Evolutionary conservation across 2,113 vertebrate species (phyloP), one percentile per base, ranked within the genome.

Genomic region (Misgurnus mizolepis): DNA sequence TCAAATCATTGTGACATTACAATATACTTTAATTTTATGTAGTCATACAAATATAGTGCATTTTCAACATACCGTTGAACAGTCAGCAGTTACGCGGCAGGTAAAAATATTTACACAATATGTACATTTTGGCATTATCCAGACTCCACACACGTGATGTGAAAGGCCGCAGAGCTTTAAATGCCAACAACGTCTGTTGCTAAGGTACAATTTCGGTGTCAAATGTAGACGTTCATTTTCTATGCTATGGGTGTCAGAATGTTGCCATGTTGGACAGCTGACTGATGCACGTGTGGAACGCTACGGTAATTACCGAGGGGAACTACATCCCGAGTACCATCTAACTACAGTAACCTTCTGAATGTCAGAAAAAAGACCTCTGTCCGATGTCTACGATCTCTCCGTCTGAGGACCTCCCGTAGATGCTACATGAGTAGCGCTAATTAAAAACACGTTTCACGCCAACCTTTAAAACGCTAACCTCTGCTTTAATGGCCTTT

Each of bases 391-490:
- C 49, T n/a, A 9, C 40, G 27, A 43, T 65, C 60, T 14, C 55
- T 7, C 10, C 22, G 11, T 43, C n/a, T 2, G n/a, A 55, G 45
- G 15, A 56, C 79, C 64, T 80, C 73, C 58, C 22, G 43, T 55
- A 62, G 64, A 69, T 9, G 45, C 65, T 53, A 61, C 64, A 49
- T 27, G 60, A 65, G 83, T 61, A 10, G 60, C 81, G 77, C 87
- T 90, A 91, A 91, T 90, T 87, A 86, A 90, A 89, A 88, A 88
- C n/a, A 84, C 80, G 72, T 80, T 80, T 88, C 88, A 86, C 61
- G 66, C 83, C 89, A 91, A 91, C 91, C 89, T 91, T 92, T 91
- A 85, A 86, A 86, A 80, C 79, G 80, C 76, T 80, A 85, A 83
- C 75, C 34, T 76, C 87, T 88, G 87, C 82, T 85, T 82, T 86